Base-by-base conservation (phyloP, 2,113 vertebrate genomes). In the Dolichallabes microphthalmus region DNA sequence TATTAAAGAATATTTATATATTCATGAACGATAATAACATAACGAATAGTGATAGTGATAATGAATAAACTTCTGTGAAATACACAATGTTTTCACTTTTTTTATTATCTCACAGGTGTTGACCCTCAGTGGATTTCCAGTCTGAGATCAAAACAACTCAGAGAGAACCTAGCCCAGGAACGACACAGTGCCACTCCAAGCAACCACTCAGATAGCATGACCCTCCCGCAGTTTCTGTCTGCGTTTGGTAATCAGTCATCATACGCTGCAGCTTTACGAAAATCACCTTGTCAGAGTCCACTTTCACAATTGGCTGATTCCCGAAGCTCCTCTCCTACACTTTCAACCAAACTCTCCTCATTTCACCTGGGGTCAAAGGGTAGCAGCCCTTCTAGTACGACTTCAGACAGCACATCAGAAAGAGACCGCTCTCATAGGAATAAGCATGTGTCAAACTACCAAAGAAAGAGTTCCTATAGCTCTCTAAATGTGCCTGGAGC, bases 351-450 rank as follows among this genome's bases (percentile, higher is more conserved):
- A 92, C 91, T 99, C 73, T 96, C 95, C 0, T 92, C 93, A 0
- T 88, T 98, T 20, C 95, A 96, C n/a, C 91, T 98, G 86, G 97
- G 95, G 88, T 99, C 98, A 6, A 98, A 95, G 91, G 96, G 96
- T 83, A 99, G 97, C 92, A 98, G 96, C 86, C 95, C 96, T 15
- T 97, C 96, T 89, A 99, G 97, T 91, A 96, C 97, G 0, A 94
- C 95, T n/a, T 96, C 96, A 0, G 97, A 98, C 87, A 96, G 93
- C 74, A 82, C 95, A 20, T 95, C 90, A 0, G 97, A 99, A 86
- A 92, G 94, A 86, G 96, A 96, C 78, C 95, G 93, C 13, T 94
- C 93, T 17, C 89, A 88, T 0, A 93, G 93, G 7, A 92, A 92
- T 2, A 93, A 92, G 45, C 87, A 91, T 0, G 88, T 82, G 17